Evolutionary conservation across 2,888 invertebrate genomes (phyloP), one percentile per base, ranked within the genome.

Genomic region (Mactromeris polynyma): DNA sequence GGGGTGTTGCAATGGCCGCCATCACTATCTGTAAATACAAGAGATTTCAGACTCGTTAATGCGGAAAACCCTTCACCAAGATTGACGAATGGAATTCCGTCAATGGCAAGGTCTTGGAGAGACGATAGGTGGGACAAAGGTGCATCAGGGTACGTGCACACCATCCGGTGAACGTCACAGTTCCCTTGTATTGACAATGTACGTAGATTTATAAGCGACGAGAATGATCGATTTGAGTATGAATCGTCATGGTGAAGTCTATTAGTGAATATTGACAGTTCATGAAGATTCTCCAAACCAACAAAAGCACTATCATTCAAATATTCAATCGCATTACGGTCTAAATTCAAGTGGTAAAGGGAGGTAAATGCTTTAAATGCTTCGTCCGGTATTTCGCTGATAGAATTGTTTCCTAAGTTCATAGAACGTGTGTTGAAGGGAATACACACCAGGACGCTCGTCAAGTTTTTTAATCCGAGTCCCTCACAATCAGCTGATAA

Each of bases 51-150:
- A 54, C 51, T 84, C 77, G 0, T 54, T 26, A 84, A 73, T 21
- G 33, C 14, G 3, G 84, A 26, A 78, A 84, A 84, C n/a, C 84
- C 84, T n/a, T 33, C 36, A 3, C 84, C 78, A 54, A 84, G 51
- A 14, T 84, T 51, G 21, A n/a, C 33, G 42, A 78, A n/a, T 38
- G 84, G 78, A 33, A 78, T 21, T 17, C 84, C 84, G 36, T 84
- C 84, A n/a, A 84, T 31, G 2, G 21, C 9, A 11, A 84, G 78
- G 51, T 84, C 36, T 78, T 58, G n/a, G 7, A 84, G 36, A 14
- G 84, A 54, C 0, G 36, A 21, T 9, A 69, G 73, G 0, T 31
- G 33, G 19, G 84, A 84, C 38, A 84, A 38, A 26, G 84, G 78
- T 0, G 19, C 33, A 36, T 84, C 84, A 9, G 84, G 84, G 36